Conservation (phyloP, 2,888 invertebrate species). For the Anthoptus insignis region DNA sequence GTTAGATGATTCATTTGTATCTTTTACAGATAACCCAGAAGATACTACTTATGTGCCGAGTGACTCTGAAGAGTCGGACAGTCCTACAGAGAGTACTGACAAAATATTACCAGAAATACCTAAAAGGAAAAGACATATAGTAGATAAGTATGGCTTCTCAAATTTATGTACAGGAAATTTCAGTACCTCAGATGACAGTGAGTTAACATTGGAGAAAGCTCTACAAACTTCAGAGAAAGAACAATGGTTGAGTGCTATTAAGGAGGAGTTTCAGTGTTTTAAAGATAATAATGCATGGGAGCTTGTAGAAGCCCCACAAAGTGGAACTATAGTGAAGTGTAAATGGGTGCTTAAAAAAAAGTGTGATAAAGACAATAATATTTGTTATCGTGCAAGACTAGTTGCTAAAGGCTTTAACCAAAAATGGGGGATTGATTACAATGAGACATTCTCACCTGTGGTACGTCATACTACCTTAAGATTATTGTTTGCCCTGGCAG, state of each 20-base stretch:
- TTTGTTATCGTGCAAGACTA: background rate
- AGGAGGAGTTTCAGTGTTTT: background rate
- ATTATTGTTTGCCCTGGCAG: background rate
- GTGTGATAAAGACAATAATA: background rate
- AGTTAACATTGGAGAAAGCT: background rate
- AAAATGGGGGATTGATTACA: background rate
- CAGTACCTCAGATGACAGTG: no score
- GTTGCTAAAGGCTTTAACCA: background rate
- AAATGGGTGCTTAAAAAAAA: background rate
- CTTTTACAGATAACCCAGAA: no score
- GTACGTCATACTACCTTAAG: background rate
- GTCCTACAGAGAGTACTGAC: no score
- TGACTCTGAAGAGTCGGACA: no score
- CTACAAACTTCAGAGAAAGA: background rate
- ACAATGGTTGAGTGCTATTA: background rate
- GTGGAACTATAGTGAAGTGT: background rate
- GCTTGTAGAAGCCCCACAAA: background rate
- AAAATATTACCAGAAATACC: no score
- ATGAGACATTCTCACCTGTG: background rate
- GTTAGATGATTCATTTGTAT: no score
- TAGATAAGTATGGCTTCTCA: no score
- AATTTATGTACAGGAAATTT: no score
- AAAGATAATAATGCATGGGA: constrained; percentile 2
- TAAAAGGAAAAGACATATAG: no score
- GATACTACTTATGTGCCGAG: no score